A percentile compares a stretch with the other conserved stretches of the same genome.
These are phyloP conservation scores for Osmoderma eremita DNA, from an alignment of 2,888 invertebrate genomes.

Conservation along the genomic window DNA sequence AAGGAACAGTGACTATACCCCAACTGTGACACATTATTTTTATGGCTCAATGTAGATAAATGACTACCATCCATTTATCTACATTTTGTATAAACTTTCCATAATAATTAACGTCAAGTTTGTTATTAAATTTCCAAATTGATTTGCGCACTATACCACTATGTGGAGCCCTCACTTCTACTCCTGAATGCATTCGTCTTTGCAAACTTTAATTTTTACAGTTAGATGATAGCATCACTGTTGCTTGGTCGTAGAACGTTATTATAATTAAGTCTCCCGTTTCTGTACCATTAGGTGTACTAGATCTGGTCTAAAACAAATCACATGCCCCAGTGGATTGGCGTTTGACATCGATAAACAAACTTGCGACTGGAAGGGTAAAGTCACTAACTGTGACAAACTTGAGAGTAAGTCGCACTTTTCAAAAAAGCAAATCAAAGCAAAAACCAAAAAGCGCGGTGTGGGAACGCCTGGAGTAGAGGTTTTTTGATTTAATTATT, in stretches of 20 bases:
- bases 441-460: conserved; percentile 35
- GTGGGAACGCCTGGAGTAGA: conserved; percentile 41
- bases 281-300: conserved; percentile 79
- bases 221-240: conserved; percentile 50
- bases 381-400: conserved; percentile 96
- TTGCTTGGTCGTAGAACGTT: conserved; percentile 55
- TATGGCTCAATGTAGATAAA: background rate
- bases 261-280: conserved; percentile 47
- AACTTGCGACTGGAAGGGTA: conserved; percentile 98
- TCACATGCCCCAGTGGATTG: conserved; percentile 96
- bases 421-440: conserved; percentile 31
- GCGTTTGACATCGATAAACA: conserved; percentile 98
- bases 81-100: too few relatives aligned
- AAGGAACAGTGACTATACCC: conserved; percentile 43
- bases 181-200: too few relatives aligned
- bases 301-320: conserved; percentile 95
- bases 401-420: conserved; percentile 89
- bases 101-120: too few relatives aligned
- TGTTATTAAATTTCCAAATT: too few relatives aligned
- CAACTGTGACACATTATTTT: conserved; percentile 15
- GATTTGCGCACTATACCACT: background rate
- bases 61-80: background rate
- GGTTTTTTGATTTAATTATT: conserved; percentile 20
- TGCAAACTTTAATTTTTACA: background rate
- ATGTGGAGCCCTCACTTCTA: background rate